phyloP scores from a whole-genome alignment of 1,140 invertebrate genomes.

The Drosophila rufa region DNA sequence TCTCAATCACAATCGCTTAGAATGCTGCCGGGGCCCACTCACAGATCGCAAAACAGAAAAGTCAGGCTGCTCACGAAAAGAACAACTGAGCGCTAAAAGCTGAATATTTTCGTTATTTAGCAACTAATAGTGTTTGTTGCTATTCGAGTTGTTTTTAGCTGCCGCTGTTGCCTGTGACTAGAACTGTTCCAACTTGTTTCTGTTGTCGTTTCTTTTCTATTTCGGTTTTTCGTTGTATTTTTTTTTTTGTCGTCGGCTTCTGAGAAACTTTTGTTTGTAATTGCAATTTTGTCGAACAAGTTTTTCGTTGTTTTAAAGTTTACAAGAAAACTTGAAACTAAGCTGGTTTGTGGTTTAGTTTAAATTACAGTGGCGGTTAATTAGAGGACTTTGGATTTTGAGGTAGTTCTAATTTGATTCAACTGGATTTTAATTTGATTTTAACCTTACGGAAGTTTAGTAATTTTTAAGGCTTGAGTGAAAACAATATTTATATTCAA shows the following conservation, averaged over 20 bases:
- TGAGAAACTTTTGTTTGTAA: constrained; percentile 65
- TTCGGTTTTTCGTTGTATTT: neutral
- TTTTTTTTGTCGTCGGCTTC: constrained; percentile 48
- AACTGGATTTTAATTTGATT: neutral
- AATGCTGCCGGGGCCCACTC: constrained; percentile 77
- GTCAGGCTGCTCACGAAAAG: constrained; percentile 26
- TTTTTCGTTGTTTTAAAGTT: constrained; percentile 55
- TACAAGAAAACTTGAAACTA: constrained; percentile 42
- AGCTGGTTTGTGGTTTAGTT: constrained; percentile 34
- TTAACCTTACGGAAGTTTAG: neutral
- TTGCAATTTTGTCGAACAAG: constrained; percentile 74
- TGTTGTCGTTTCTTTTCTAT: constrained; percentile 11
- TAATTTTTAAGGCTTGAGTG: neutral
- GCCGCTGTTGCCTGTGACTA: constrained; percentile 34
- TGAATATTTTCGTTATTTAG: constrained; percentile 71
- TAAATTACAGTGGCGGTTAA: constrained; percentile 26
- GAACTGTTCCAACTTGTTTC: constrained; percentile 63
- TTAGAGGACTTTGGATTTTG: constrained; percentile 11
- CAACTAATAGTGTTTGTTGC: constrained; percentile 62
- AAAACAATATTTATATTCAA: neutral
- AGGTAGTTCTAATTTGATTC: constrained; percentile 4
- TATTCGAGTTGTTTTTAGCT: constrained; percentile 26
- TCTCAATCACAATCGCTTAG: constrained; percentile 61
- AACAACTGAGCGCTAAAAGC: constrained; percentile 44
- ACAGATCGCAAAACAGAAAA: constrained; percentile 47